These are phyloP conservation scores for Xyrauchen texanus DNA, from an alignment of 2,113 vertebrate genomes.

Conservation along the genomic window DNA sequence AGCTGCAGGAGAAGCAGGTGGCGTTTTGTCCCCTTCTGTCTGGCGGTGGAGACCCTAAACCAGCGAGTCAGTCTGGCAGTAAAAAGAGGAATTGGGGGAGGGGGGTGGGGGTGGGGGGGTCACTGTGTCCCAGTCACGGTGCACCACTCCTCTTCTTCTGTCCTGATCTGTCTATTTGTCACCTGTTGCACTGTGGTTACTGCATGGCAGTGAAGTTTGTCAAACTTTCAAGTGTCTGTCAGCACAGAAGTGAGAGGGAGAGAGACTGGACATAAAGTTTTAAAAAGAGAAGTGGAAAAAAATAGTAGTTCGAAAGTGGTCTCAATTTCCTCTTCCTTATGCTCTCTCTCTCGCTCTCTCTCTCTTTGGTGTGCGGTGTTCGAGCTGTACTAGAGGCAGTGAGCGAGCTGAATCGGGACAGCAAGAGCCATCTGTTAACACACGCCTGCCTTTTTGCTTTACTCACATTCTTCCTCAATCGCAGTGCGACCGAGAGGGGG, in stretches of 20 bases:
- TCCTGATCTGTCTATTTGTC: neutral
- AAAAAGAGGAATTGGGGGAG: neutral
- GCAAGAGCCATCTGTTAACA: slow-evolving; percentile 75
- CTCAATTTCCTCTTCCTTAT: slow-evolving; percentile 47
- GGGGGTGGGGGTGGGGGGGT: slow-evolving; percentile 24
- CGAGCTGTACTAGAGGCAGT: slow-evolving; percentile 46
- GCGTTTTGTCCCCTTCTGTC: slow-evolving; percentile 36
- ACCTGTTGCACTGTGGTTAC: neutral
- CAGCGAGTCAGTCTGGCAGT: neutral
- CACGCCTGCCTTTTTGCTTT: slow-evolving; percentile 66
- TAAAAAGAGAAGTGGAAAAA: slow-evolving; percentile 41
- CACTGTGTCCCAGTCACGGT: slow-evolving; percentile 27
- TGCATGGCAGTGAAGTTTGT: slow-evolving; percentile 32
- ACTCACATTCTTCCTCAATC: slow-evolving; percentile 49
- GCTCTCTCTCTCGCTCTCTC: slow-evolving; percentile 49
- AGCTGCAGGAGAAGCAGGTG: slow-evolving; percentile 52
- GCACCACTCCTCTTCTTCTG: slow-evolving; percentile 6
- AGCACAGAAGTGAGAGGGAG: slow-evolving; percentile 38
- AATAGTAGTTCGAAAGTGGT: slow-evolving; percentile 43
- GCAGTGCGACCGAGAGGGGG: slow-evolving; percentile 22
- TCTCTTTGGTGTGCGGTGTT: slow-evolving; percentile 27
- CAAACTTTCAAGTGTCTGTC: slow-evolving; percentile 40
- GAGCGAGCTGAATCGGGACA: slow-evolving; percentile 63
- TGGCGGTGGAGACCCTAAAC: slow-evolving; percentile 44
- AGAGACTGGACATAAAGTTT: slow-evolving; percentile 47